Base-by-base conservation (phyloP, 1,140 invertebrate genomes). In the Drosophila ficusphila region DNA sequence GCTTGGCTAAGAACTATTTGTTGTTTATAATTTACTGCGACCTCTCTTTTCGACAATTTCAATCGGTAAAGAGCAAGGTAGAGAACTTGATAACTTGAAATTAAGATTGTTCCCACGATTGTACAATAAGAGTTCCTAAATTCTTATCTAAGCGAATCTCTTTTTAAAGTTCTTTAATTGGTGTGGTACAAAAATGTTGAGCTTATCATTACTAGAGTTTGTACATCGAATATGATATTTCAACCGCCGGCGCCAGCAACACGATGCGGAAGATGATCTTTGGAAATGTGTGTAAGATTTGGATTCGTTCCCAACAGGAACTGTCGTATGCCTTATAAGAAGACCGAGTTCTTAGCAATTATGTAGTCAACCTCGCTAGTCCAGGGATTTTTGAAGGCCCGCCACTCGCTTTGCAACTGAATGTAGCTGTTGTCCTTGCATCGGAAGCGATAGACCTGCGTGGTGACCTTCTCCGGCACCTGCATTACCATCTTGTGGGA, bases 361-460 rank as follows among this genome's bases (percentile, higher is more conserved):
- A 98, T 93, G 89, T 95, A 97, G 83, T 98, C 97, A 57, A 97
- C 94, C 79, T 98, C 97, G 92, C 97, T 97, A 6, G 97, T 98
- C 97, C 97, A 98, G 0, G 97, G 97, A 92, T 98, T 98, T 90
- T 94, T 94, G 90, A 98, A 98, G 0, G 95, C 95, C 68, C 95
- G 97, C 95, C 97, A 97, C 78, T 95, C 95, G 64, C 96, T 97
- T 76, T 96, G 95, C 11, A 98, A 90, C 18, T 93, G 93, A 1
- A 96, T 93, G 79, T 95, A 96, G 19, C 93, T 93, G 25, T 95
- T 95, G 75, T 95, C 94, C 92, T 97, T 97, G 12, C 94, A 95
- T 29, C 96, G 93, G 92, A 97, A 97, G 77, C 95, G 94, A 92
- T 97, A 97, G 1, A 95, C 92, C 23, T 95, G 93, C 1, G 96